A percentile compares a stretch with the other conserved stretches of the same genome.
These are phyloP conservation scores for Catharus fuscescens DNA, from an alignment of 2,113 vertebrate species.

Conservation along the genomic window DNA sequence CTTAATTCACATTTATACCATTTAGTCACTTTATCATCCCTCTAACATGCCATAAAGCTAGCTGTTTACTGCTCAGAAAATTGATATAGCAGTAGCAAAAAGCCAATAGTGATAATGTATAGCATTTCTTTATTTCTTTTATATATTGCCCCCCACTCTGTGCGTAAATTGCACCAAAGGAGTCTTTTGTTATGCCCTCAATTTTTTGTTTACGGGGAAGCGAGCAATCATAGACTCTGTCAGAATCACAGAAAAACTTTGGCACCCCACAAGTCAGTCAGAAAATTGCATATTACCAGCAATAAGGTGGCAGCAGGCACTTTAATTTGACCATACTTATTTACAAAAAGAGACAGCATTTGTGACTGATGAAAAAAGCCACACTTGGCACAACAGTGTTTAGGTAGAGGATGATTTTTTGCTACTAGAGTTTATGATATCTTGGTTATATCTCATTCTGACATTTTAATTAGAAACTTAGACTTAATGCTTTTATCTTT, in stretches of 20 bases:
- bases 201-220: neutral
- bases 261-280: neutral
- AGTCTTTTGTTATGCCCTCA: neutral
- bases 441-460: slow-evolving; percentile 35
- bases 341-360: neutral
- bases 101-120: neutral
- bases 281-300: neutral
- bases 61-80: neutral
- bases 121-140: neutral
- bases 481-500: neutral
- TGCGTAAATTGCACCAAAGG: neutral
- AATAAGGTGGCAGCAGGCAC: neutral
- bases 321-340: neutral
- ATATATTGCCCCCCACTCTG: neutral
- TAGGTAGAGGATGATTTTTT: neutral
- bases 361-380: neutral
- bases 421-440: neutral
- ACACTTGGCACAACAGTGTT: neutral
- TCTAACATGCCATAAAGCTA: neutral
- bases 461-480: slow-evolving; percentile 42
- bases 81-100: neutral
- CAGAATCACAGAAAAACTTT: neutral
- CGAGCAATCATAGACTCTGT: neutral
- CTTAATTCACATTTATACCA: neutral
- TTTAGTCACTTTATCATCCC: neutral